A percentile compares a stretch with the other conserved stretches of the same genome.
Evolutionary conservation across 2,888 invertebrate genomes (phyloP).

Genomic region (Drosophila diplacantha): DNA sequence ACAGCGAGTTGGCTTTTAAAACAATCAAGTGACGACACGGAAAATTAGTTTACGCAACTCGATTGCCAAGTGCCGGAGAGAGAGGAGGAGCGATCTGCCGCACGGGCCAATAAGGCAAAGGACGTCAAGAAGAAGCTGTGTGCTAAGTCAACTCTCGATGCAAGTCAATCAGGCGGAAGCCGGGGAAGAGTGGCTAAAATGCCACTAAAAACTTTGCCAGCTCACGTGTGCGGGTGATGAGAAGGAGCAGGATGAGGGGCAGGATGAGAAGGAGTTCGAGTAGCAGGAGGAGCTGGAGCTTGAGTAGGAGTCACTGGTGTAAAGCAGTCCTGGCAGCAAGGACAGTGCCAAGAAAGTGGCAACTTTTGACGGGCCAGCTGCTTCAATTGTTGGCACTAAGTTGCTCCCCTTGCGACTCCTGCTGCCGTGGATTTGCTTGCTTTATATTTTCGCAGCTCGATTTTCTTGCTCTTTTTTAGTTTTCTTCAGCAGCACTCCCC

Average conservation of each 20-base stretch:
- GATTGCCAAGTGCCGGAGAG: slow-evolving; percentile 54
- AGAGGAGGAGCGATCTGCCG: neutral
- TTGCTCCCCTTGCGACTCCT: slow-evolving; percentile 32
- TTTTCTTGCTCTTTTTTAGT: slow-evolving; percentile 16
- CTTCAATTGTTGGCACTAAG: slow-evolving; percentile 69
- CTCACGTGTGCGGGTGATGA: slow-evolving; percentile 39
- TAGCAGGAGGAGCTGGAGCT: neutral
- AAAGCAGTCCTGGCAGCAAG: slow-evolving; percentile 11
- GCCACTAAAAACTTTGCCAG: slow-evolving; percentile 54
- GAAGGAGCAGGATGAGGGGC: neutral
- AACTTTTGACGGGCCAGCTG: slow-evolving; percentile 71
- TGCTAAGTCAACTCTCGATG: slow-evolving; percentile 71
- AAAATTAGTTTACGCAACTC: slow-evolving; percentile 71
- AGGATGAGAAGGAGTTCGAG: too few relatives aligned
- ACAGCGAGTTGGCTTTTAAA: slow-evolving; percentile 62
- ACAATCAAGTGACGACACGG: slow-evolving; percentile 74
- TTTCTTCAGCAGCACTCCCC: neutral
- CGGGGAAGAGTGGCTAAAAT: slow-evolving; percentile 22
- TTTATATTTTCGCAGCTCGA: slow-evolving; percentile 35
- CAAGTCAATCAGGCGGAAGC: slow-evolving; percentile 71
- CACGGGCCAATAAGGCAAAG: slow-evolving; percentile 33
- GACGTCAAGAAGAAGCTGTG: slow-evolving; percentile 57
- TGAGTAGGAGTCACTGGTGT: neutral
- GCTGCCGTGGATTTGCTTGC: slow-evolving; percentile 59
- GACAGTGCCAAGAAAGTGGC: slow-evolving; percentile 51